These are phyloP conservation scores for Chelidonichthys spinosus DNA, from an alignment of 2,797 vertebrate species.

Conservation along the genomic window DNA sequence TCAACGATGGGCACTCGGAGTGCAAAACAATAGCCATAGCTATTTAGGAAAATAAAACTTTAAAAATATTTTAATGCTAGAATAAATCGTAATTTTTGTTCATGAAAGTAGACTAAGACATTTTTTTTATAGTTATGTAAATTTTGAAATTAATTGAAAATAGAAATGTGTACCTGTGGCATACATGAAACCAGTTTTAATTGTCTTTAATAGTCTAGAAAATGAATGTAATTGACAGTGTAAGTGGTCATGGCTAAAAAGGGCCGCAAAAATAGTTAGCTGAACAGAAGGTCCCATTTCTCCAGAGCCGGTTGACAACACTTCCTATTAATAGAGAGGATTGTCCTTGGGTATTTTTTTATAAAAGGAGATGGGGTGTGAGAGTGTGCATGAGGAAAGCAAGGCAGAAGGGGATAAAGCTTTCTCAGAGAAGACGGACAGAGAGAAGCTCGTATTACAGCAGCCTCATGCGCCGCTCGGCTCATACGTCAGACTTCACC, in stretches of 20 bases:
- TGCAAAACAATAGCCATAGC: conserved; percentile 1
- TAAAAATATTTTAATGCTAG: background rate
- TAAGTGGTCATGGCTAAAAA: conserved; percentile 70
- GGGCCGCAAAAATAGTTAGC: conserved; percentile 79
- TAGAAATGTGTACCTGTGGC: too few species aligned
- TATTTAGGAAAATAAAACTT: background rate
- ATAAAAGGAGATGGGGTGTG: conserved; percentile 74
- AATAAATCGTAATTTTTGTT: background rate
- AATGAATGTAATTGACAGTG: conserved; percentile 59
- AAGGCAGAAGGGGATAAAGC: conserved; percentile 68
- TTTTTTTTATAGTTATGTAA: background rate
- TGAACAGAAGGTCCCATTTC: conserved; percentile 79
- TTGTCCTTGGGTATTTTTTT: conserved; percentile 86
- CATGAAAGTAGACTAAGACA: background rate
- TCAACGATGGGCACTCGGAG: background rate
- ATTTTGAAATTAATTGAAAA: background rate
- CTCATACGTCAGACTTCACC: conserved; percentile 44
- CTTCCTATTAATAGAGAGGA: conserved; percentile 83
- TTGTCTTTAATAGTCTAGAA: conserved; percentile 33
- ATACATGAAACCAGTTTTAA: background rate
- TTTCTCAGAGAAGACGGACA: conserved; percentile 71
- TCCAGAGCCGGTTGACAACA: conserved; percentile 81
- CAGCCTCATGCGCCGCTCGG: conserved; percentile 28
- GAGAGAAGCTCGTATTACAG: conserved; percentile 63
- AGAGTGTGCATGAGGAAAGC: conserved; percentile 39